These are phyloP conservation scores for Quadroppia sp. DNA, from an alignment of 2,888 invertebrate genomes.

Conservation along the genomic window DNA sequence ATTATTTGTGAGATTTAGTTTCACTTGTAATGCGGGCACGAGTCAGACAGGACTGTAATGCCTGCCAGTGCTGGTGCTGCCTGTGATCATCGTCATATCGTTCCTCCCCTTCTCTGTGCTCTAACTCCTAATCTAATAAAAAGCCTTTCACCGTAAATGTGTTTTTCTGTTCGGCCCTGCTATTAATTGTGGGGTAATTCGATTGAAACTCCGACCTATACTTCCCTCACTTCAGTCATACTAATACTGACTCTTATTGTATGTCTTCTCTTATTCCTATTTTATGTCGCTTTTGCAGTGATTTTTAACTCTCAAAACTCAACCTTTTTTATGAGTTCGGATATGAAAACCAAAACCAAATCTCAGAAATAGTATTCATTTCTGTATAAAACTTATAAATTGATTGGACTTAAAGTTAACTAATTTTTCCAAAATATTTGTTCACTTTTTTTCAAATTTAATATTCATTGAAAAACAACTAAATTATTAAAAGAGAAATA, in stretches of 20 bases:
- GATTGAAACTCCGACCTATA: slow-evolving; percentile 43
- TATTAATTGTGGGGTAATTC: slow-evolving; percentile 48
- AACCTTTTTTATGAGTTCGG: background rate
- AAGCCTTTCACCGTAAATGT: slow-evolving; percentile 48
- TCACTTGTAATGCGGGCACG: slow-evolving; percentile 10
- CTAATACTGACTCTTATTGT: slow-evolving; percentile 23
- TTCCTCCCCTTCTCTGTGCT: slow-evolving; percentile 31
- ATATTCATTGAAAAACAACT: too few species aligned
- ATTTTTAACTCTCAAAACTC: slow-evolving; percentile 16
- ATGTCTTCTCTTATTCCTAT: background rate
- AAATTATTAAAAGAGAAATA: too few species aligned
- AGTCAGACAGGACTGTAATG: slow-evolving; percentile 7
- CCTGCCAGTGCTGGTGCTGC: background rate
- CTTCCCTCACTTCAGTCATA: slow-evolving; percentile 24
- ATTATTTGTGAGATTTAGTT: slow-evolving; percentile 6
- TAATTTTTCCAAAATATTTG: too few species aligned
- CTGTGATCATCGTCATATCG: background rate
- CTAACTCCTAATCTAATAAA: slow-evolving; percentile 47
- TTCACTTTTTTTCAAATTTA: too few species aligned
- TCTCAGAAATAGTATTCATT: too few species aligned
- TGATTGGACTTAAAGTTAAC: too few species aligned
- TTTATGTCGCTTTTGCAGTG: background rate
- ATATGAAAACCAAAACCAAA: too few species aligned
- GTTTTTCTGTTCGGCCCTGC: slow-evolving; percentile 44
- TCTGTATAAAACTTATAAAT: too few species aligned